Evolutionary conservation across 2,888 invertebrate genomes (phyloP).

Genomic region (Acanthosepion esculentum): DNA sequence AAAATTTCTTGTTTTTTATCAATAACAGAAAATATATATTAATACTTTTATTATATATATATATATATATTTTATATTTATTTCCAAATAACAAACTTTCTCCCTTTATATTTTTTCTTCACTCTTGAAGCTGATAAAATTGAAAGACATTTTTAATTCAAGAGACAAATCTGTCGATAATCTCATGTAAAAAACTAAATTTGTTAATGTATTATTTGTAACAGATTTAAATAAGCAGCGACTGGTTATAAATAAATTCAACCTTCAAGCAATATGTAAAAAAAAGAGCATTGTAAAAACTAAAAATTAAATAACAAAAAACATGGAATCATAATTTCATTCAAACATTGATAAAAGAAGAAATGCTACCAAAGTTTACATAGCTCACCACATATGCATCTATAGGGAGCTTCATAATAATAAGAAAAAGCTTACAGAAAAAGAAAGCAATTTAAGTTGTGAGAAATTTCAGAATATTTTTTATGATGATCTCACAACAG

Average conservation of each 20-base stretch:
- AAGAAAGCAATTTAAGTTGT: neutral
- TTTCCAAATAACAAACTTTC: too few relatives aligned
- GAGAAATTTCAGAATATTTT: neutral
- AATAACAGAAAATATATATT: too few relatives aligned
- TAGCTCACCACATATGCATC: neutral
- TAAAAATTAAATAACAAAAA: neutral
- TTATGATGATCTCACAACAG: neutral
- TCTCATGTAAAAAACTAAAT: too few relatives aligned
- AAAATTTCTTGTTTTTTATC: too few relatives aligned
- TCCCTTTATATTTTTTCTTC: too few relatives aligned
- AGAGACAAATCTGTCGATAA: too few relatives aligned
- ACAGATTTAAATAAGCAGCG: neutral
- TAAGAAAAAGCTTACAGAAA: neutral
- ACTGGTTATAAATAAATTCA: neutral
- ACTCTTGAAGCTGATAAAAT: too few relatives aligned
- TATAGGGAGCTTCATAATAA: neutral
- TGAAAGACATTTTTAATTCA: too few relatives aligned
- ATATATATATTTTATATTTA: too few relatives aligned
- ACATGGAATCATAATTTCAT: neutral
- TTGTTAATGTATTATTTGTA: neutral
- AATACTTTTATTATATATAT: too few relatives aligned
- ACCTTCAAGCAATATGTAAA: neutral
- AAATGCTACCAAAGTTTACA: neutral
- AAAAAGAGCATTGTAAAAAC: neutral
- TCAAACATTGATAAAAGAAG: conserved; percentile 17